phyloP scores from a whole-genome alignment of 2,888 invertebrate genomes.

The Macrosoma leucophasiata region DNA sequence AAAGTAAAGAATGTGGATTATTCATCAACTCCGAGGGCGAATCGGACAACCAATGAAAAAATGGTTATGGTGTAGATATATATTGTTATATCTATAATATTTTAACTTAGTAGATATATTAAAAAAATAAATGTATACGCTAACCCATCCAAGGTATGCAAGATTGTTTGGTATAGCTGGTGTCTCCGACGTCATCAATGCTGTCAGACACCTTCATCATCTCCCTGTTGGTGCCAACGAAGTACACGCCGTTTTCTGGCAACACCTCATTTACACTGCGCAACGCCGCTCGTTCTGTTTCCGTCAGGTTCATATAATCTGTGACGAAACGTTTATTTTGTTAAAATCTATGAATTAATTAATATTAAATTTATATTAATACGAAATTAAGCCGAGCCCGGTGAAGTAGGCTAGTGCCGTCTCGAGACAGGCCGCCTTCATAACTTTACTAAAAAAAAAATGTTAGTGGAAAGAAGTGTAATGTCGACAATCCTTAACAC shows the following conservation, averaged over 20 bases:
- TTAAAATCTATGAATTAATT: too few relatives aligned
- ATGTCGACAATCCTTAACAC: too few relatives aligned
- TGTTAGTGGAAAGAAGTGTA: too few relatives aligned
- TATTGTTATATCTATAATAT: neutral
- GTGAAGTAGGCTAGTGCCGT: too few relatives aligned
- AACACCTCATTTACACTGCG: slow-evolving; percentile 16
- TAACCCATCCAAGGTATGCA: slow-evolving; percentile 58
- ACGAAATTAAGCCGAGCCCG: too few relatives aligned
- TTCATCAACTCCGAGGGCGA: neutral
- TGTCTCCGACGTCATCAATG: slow-evolving; percentile 22
- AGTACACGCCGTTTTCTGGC: slow-evolving; percentile 30
- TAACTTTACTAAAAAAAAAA: too few relatives aligned
- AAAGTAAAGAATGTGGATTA: neutral
- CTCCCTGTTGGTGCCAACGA: slow-evolving; percentile 33
- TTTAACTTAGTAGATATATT: slow-evolving; percentile 18
- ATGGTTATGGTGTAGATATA: neutral
- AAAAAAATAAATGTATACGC: slow-evolving; percentile 17
- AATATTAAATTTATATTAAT: too few relatives aligned
- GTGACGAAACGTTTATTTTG: too few relatives aligned
- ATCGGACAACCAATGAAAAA: neutral
- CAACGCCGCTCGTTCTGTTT: slow-evolving; percentile 8
- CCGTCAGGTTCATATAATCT: slow-evolving; percentile 16
- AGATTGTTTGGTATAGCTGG: slow-evolving; percentile 42
- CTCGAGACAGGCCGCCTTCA: too few relatives aligned
- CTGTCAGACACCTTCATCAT: slow-evolving; percentile 29